Conservation (phyloP, 2,113 vertebrate species). For the Corythoichthys haematopterus region DNA sequence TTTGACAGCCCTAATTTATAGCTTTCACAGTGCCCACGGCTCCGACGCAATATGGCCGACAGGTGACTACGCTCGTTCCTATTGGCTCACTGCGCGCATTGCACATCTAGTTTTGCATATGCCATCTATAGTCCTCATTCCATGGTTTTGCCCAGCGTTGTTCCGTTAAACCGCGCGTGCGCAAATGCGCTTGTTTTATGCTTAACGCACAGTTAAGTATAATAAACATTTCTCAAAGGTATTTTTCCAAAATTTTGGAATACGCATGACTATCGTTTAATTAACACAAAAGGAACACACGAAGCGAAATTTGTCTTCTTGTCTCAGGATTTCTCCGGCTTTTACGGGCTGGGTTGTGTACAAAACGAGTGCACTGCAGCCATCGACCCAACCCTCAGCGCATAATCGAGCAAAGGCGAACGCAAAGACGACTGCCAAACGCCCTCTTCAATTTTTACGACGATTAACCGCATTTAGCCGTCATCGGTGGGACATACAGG, state of each 20-base stretch:
- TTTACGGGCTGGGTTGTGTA: neutral
- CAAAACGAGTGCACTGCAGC: conserved; percentile 30
- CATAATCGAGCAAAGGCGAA: neutral
- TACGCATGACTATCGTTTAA: too few relatives aligned
- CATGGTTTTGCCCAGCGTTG: neutral
- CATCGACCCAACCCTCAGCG: neutral
- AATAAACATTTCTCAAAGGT: neutral
- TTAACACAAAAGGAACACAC: neutral
- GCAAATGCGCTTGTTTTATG: conserved; percentile 3
- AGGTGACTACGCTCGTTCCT: too few relatives aligned
- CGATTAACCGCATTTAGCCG: neutral
- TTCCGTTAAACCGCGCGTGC: neutral
- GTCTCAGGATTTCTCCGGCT: too few relatives aligned
- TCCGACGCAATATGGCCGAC: too few relatives aligned
- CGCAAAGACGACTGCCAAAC: conserved; percentile 9
- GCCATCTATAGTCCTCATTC: too few relatives aligned
- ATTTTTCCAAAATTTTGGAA: too few relatives aligned
- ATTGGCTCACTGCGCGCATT: too few relatives aligned
- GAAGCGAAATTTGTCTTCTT: neutral
- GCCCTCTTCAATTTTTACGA: neutral
- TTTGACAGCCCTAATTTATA: too few relatives aligned
- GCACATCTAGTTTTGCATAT: too few relatives aligned
- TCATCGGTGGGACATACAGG: conserved; percentile 17
- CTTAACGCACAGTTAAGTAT: neutral
- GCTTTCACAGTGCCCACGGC: too few relatives aligned